These are phyloP conservation scores for Diplazon laetatorius DNA, from an alignment of 2,888 invertebrate genomes.

Conservation along the genomic window DNA sequence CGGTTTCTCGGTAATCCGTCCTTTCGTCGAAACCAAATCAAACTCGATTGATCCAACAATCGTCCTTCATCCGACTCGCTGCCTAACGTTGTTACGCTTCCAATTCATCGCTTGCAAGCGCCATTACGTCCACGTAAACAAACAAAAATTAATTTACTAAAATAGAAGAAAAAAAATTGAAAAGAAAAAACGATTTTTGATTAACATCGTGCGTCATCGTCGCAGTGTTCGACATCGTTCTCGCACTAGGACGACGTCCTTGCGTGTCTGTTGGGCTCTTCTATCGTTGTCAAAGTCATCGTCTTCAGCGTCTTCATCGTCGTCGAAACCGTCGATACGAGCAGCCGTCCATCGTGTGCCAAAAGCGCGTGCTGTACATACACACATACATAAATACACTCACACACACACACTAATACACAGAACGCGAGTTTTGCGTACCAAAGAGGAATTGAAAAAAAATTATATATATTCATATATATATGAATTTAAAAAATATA, in stretches of 20 bases:
- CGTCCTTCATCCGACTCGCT: conserved; percentile 31
- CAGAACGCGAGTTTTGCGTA: conserved; percentile 34
- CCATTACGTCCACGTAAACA: conserved; percentile 35
- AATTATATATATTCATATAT: neutral
- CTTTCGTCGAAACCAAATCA: conserved; percentile 41
- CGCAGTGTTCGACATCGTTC: conserved; percentile 8
- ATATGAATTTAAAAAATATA: neutral
- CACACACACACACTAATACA: too few species aligned
- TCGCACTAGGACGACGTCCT: conserved; percentile 23
- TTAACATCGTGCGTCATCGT: conserved; percentile 18
- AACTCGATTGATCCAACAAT: conserved; percentile 40
- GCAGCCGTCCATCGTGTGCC: conserved; percentile 57
- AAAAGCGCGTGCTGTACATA: conserved; percentile 25
- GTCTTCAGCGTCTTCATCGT: conserved; percentile 33
- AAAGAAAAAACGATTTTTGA: conserved; percentile 8
- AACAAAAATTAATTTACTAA: too few species aligned
- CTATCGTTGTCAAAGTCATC: conserved; percentile 23
- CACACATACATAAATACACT: too few species aligned
- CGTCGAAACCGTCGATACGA: conserved; percentile 21
- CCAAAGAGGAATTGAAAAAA: neutral
- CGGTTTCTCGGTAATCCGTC: conserved; percentile 51
- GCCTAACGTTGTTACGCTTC: conserved; percentile 12
- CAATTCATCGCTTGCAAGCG: conserved; percentile 27
- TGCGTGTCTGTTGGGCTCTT: conserved; percentile 7
- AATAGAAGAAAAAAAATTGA: neutral